A percentile compares a stretch with the other conserved stretches of the same genome.
Conservation (phyloP, 1,140 invertebrate genomes). For the Trichogramma pretiosum region DNA sequence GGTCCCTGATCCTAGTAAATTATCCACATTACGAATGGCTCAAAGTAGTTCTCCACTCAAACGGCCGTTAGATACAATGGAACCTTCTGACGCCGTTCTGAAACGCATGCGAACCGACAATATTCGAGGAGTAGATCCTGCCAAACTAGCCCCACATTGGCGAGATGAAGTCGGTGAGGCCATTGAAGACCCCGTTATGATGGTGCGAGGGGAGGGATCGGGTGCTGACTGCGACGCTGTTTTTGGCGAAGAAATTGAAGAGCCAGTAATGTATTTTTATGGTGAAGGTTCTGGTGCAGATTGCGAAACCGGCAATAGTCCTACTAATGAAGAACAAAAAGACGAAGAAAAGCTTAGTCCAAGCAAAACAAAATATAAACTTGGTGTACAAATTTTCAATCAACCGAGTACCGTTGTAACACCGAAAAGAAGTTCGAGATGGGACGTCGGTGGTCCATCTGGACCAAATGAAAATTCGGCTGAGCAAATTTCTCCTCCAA, state of each 20-base stretch:
- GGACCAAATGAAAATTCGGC: not conserved
- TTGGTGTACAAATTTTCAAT: slow-evolving; percentile 40
- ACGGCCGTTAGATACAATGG: slow-evolving; percentile 31
- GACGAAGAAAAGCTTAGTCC: not conserved
- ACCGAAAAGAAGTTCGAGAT: slow-evolving; percentile 42
- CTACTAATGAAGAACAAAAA: slow-evolving; percentile 20
- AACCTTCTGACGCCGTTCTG: slow-evolving; percentile 22
- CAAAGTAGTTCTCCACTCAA: slow-evolving; percentile 30
- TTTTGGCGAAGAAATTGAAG: slow-evolving; percentile 60
- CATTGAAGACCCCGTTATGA: slow-evolving; percentile 66
- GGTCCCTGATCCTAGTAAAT: slow-evolving; percentile 39
- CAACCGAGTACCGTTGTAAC: slow-evolving; percentile 16
- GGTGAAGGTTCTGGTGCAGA: slow-evolving; percentile 64
- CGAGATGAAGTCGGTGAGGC: slow-evolving; percentile 51
- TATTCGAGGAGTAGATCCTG: slow-evolving; percentile 30
- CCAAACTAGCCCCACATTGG: slow-evolving; percentile 26
- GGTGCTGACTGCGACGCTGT: slow-evolving; percentile 61
- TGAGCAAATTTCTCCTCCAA: slow-evolving; percentile 30
- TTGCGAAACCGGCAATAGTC: slow-evolving; percentile 62
- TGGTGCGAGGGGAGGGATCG: slow-evolving; percentile 63
- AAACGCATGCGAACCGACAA: slow-evolving; percentile 37
- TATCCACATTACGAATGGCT: slow-evolving; percentile 34
- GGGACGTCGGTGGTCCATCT: slow-evolving; percentile 42
- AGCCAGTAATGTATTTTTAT: slow-evolving; percentile 60
- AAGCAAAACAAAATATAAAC: slow-evolving; percentile 36